These are phyloP conservation scores for Reticulitermes speratus DNA, from an alignment of 1,140 invertebrate genomes.

Conservation along the genomic window DNA sequence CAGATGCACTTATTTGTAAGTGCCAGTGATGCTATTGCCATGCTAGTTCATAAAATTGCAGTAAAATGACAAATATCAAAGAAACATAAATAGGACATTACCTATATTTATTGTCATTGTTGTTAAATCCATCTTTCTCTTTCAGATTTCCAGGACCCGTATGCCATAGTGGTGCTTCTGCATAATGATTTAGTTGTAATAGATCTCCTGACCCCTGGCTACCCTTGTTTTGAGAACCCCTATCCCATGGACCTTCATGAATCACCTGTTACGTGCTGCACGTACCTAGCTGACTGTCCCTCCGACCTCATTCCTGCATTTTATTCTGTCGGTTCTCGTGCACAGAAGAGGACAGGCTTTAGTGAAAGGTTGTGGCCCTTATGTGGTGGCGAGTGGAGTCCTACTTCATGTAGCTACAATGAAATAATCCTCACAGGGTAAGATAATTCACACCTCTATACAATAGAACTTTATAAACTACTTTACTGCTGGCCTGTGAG, in stretches of 20 bases:
- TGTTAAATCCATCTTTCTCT: constrained; percentile 37
- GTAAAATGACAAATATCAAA: too few relatives aligned
- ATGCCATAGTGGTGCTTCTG: constrained; percentile 94
- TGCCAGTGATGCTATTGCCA: too few relatives aligned
- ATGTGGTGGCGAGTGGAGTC: constrained; percentile 92
- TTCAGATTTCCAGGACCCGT: constrained; percentile 94
- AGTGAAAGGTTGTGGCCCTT: constrained; percentile 96
- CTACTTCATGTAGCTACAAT: constrained; percentile 89
- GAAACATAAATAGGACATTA: too few relatives aligned
- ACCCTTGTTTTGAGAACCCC: constrained; percentile 98
- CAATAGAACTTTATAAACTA: too few relatives aligned
- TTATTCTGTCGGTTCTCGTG: constrained; percentile 81
- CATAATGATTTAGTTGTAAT: constrained; percentile 98
- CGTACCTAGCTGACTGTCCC: constrained; percentile 96
- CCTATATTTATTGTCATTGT: constrained; percentile 27
- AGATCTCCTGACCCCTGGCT: constrained; percentile 90
- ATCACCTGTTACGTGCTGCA: constrained; percentile 93
- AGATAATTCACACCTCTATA: constrained; percentile 30
- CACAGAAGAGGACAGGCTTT: constrained; percentile 77
- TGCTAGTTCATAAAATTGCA: too few relatives aligned
- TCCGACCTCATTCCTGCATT: constrained; percentile 93
- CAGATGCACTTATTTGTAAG: too few relatives aligned
- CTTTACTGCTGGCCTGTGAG: too few relatives aligned
- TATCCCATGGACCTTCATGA: constrained; percentile 99
- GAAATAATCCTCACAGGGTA: constrained; percentile 96